Conservation (phyloP, 2,113 vertebrate genomes). For the Ctenodactylus gundi region DNA sequence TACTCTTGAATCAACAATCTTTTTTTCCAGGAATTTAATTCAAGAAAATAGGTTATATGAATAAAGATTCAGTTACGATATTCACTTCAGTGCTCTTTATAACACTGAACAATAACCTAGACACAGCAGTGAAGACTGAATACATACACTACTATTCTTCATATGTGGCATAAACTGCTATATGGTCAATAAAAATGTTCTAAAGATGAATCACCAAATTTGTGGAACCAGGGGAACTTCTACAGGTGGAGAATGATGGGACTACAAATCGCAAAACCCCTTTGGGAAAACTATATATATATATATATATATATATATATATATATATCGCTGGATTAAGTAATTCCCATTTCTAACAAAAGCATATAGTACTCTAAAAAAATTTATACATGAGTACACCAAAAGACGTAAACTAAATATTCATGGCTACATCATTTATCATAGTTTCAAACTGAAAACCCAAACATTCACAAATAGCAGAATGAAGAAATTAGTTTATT, state of each 20-base stretch:
- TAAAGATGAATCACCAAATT: background rate
- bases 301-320: background rate
- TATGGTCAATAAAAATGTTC: background rate
- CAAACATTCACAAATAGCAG: background rate
- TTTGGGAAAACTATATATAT: conserved; percentile 28
- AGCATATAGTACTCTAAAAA: background rate
- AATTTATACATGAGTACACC: background rate
- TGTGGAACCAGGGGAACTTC: background rate
- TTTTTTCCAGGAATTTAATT: conserved; percentile 10
- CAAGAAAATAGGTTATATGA: conserved; percentile 6
- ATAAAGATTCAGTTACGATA: background rate
- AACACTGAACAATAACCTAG: background rate
- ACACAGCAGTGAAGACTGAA: background rate
- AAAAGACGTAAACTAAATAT: background rate
- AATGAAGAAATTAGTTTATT: background rate
- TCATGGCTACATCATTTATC: background rate
- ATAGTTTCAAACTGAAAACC: background rate
- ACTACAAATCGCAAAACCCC: background rate
- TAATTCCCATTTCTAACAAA: background rate
- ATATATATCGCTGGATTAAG: background rate
- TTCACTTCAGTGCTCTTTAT: background rate
- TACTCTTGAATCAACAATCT: background rate
- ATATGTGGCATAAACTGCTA: background rate
- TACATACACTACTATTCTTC: background rate
- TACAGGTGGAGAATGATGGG: background rate